Evolutionary conservation across 2,888 invertebrate species (phyloP).

Genomic region (Volucella bombylans): DNA sequence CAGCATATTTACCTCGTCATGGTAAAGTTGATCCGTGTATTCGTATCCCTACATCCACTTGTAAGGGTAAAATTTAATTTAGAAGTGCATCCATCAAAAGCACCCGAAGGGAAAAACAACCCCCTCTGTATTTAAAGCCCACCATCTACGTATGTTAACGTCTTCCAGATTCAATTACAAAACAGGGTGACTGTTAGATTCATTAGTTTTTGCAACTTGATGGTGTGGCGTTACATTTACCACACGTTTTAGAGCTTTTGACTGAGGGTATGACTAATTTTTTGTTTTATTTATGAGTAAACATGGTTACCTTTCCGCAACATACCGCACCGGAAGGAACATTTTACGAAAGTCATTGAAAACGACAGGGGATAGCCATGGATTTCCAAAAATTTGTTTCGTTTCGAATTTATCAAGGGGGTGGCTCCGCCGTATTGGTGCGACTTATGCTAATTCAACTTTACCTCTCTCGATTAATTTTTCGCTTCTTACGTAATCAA

Average conservation of each 20-base stretch:
- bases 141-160: conserved; percentile 55
- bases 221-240: conserved; percentile 60
- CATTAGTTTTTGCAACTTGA: conserved; percentile 65
- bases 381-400: conserved; percentile 60
- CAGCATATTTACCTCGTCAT: conserved; percentile 58
- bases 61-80: conserved; percentile 72
- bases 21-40: conserved; percentile 41
- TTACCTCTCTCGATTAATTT: conserved; percentile 6
- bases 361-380: conserved; percentile 14
- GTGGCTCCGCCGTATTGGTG: conserved; percentile 10
- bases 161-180: conserved; percentile 71
- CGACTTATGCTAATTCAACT: conserved; percentile 58
- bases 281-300: conserved; percentile 67
- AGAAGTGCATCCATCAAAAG: conserved; percentile 73
- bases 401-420: conserved; percentile 26
- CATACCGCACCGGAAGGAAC: conserved; percentile 42
- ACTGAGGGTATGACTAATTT: conserved; percentile 67
- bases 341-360: conserved; percentile 52
- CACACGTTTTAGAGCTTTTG: conserved; percentile 49
- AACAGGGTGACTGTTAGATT: conserved; percentile 57
- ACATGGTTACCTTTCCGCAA: conserved; percentile 57
- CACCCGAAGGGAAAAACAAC: conserved; percentile 53
- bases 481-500: conserved; percentile 43
- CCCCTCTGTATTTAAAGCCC: conserved; percentile 46
- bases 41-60: no score